Evolutionary conservation across 2,888 invertebrate species (phyloP), one percentile per base, ranked within the genome.

Genomic region (Mongoloraphidia duomilia): DNA sequence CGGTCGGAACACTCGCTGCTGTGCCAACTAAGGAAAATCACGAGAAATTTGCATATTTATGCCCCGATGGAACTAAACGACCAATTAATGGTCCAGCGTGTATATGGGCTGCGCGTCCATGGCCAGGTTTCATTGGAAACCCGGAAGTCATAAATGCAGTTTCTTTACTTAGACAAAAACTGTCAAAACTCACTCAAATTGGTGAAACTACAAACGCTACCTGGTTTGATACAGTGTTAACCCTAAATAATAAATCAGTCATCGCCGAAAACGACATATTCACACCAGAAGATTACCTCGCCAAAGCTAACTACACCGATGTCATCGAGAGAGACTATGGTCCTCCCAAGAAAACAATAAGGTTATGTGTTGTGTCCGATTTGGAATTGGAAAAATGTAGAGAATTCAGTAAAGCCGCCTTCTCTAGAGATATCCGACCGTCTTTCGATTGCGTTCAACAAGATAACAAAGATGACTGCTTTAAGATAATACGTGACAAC

Each of bases 71-170:
- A 2, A 76, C 75, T 8, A 80, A 80, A 58, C 74, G 76, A 0
- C 76, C 83, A 1, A 70, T 87, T 10, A 75, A 77, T 40, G 70
- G 67, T 11, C 73, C 79, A 1, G 26, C 26, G 26, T 90, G 89
- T 60, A 77, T 81, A 1, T 90, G 89, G 89, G 88, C 88, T 0
- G 84, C 84, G 1, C 73, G 88, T 50, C 89, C 89, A n/a, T 89
- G 89, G 85, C 85, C 80, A 60, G 84, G 84, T 10, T 75, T 83
- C 57, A 69, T 85, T 61, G 79, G 79, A 8, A 84, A 84, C 60
- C 76, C 76, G 10, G 79, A 77, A 50, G 70, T 77, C 0, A 63
- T 74, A 3, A 74, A 74, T 34, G 68, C 71, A 12, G 60, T 76
- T 9, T 65, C 72, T 9, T 74, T 76, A 6, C 58, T 77, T 44